phyloP scores from a whole-genome alignment of 2,888 invertebrate species.

The Phragmatobia fuliginosa region DNA sequence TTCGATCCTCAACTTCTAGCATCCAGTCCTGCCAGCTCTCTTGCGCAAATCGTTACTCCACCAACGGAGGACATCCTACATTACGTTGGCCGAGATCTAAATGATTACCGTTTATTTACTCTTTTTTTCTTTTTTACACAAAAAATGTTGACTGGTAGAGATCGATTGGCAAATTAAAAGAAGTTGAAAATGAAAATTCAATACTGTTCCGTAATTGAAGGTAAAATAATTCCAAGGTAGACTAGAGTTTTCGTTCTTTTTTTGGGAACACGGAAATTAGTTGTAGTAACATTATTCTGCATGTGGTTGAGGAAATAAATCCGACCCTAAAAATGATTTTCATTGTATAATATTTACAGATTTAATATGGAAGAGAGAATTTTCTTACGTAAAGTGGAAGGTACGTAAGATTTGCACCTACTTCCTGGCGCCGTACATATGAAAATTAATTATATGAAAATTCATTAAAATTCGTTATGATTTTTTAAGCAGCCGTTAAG shows the following conservation, averaged over 20 bases:
- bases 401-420: too few species aligned
- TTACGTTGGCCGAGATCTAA: too few species aligned
- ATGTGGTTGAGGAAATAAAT: not conserved
- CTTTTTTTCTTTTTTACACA: not conserved
- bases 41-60: too few species aligned
- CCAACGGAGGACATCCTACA: too few species aligned
- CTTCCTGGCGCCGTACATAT: too few species aligned
- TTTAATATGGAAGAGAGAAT: not conserved
- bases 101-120: not conserved
- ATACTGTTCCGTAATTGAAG: not conserved
- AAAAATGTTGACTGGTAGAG: not conserved
- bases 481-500: too few species aligned
- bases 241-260: not conserved
- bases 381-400: too few species aligned
- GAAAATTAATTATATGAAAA: too few species aligned
- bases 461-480: too few species aligned
- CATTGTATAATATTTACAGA: not conserved
- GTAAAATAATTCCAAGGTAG: not conserved
- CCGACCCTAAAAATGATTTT: not conserved
- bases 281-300: not conserved
- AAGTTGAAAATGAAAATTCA: not conserved
- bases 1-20: too few species aligned
- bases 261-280: not conserved
- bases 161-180: not conserved
- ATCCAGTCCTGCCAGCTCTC: too few species aligned